phyloP scores from a whole-genome alignment of 2,888 invertebrate genomes.

The Acleris holmiana region DNA sequence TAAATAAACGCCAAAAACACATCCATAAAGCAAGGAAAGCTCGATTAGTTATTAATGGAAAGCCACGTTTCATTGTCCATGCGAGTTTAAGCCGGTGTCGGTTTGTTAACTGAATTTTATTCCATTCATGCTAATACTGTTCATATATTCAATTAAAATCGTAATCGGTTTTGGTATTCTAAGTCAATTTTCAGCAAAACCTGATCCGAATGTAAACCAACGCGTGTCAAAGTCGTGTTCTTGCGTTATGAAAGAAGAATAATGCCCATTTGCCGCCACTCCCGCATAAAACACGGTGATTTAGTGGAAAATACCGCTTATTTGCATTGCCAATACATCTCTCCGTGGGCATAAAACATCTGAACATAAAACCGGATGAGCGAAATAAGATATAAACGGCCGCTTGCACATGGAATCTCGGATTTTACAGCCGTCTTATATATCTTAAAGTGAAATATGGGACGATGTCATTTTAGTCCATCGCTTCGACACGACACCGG shows the following conservation, averaged over 20 bases:
- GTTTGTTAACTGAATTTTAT: slow-evolving; percentile 61
- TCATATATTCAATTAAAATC: slow-evolving; percentile 25
- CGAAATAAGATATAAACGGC: slow-evolving; percentile 72
- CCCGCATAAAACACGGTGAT: slow-evolving; percentile 63
- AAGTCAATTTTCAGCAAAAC: neutral
- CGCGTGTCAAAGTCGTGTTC: slow-evolving; percentile 61
- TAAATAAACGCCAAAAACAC: slow-evolving; percentile 79
- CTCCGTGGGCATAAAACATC: slow-evolving; percentile 62
- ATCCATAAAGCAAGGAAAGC: slow-evolving; percentile 73
- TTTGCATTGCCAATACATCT: slow-evolving; percentile 74
- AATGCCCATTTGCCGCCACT: slow-evolving; percentile 59
- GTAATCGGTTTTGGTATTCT: neutral
- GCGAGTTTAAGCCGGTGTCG: slow-evolving; percentile 73
- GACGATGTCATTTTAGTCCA: slow-evolving; percentile 60
- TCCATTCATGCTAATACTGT: slow-evolving; percentile 45
- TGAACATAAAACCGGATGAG: slow-evolving; percentile 69
- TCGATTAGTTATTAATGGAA: slow-evolving; percentile 80
- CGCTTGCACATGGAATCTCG: slow-evolving; percentile 64
- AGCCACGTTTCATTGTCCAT: slow-evolving; percentile 80
- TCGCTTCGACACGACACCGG: slow-evolving; percentile 52
- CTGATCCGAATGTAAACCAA: slow-evolving; percentile 47
- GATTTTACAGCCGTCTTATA: slow-evolving; percentile 68
- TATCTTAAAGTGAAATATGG: slow-evolving; percentile 67
- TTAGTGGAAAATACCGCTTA: slow-evolving; percentile 71
- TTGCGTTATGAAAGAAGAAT: slow-evolving; percentile 61